Percentiles rank a stretch among this genome's conserved stretches.
Evolutionary conservation across 2,888 invertebrate species (phyloP).

Genomic region (Drosophila melanocephala): DNA sequence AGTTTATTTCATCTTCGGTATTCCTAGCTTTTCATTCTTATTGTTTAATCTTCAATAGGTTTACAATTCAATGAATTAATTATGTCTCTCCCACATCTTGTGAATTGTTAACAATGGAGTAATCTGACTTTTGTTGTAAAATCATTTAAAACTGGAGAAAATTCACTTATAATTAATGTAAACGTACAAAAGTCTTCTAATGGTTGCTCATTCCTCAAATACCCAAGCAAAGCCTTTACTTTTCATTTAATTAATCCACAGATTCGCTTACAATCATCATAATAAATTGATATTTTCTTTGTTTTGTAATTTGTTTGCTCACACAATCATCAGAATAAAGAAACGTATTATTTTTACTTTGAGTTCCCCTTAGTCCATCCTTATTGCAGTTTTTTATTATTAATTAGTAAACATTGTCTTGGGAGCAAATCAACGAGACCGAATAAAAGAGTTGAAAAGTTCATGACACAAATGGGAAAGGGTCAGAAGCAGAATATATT

Average conservation of each 20-base stretch:
- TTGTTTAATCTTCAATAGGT: neutral
- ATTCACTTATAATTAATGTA: neutral
- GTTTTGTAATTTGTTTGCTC: neutral
- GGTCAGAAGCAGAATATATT: constrained; percentile 11
- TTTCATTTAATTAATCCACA: neutral
- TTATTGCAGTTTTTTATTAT: constrained; percentile 29
- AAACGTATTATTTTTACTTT: neutral
- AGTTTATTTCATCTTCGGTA: neutral
- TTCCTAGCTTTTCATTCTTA: neutral
- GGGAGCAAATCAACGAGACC: constrained; percentile 17
- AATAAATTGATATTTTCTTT: neutral
- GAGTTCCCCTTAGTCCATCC: neutral
- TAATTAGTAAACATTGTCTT: constrained; percentile 49
- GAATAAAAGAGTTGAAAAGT: constrained; percentile 31
- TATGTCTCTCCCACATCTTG: neutral
- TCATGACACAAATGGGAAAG: constrained; percentile 41
- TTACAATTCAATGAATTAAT: neutral
- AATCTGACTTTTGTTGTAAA: neutral
- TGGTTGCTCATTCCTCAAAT: neutral
- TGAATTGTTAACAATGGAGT: neutral
- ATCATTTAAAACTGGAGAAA: neutral
- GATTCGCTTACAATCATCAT: constrained; percentile 1
- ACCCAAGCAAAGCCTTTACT: neutral
- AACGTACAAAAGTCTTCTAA: neutral
- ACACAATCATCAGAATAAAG: neutral